These are phyloP conservation scores for Calyptommatus sinebrachiatus DNA, from an alignment of 2,113 vertebrate species.

Conservation along the genomic window DNA sequence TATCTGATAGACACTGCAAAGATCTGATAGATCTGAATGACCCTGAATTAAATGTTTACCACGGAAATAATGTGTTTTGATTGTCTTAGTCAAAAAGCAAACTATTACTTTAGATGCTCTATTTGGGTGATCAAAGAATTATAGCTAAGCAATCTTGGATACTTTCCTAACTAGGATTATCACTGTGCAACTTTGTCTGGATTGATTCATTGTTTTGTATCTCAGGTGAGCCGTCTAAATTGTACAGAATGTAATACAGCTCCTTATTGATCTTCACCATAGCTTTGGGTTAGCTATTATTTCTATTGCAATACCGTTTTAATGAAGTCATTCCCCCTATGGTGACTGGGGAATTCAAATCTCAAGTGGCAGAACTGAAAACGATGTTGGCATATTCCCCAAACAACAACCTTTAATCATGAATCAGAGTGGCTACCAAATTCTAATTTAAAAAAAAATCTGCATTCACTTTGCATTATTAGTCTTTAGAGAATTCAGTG, in stretches of 20 bases:
- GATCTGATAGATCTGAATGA: neutral
- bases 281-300: neutral
- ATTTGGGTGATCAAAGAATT: constrained; percentile 7
- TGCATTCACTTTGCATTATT: too few species aligned
- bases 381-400: neutral
- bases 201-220: neutral
- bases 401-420: neutral
- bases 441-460: too few species aligned
- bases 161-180: neutral
- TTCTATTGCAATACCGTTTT: neutral
- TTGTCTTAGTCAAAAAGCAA: neutral
- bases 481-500: too few species aligned
- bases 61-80: constrained; percentile 3
- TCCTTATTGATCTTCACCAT: neutral
- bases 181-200: neutral
- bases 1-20: neutral
- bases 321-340: neutral
- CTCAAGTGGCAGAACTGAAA: neutral
- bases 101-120: neutral
- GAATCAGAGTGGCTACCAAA: too few species aligned
- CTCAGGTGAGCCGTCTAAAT: neutral
- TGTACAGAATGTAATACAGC: neutral
- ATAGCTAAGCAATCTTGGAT: neutral
- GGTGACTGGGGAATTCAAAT: neutral
- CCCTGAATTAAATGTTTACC: neutral